Conservation (phyloP, 1,140 invertebrate genomes). For the Lordiphosa mommai region DNA sequence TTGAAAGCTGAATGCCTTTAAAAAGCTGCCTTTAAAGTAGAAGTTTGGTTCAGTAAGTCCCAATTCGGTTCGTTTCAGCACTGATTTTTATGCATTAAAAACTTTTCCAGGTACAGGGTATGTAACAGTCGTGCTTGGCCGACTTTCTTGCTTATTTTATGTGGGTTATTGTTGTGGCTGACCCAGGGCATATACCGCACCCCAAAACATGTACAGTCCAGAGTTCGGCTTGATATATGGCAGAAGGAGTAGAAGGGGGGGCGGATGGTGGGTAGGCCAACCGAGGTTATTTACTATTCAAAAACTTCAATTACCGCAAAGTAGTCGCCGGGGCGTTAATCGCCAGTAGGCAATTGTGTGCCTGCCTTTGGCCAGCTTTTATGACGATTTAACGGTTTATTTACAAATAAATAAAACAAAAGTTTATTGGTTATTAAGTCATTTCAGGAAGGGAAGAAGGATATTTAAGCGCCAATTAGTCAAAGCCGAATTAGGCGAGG, state of each 20-base stretch:
- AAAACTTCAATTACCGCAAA: conserved; percentile 72
- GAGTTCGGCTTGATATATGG: conserved; percentile 43
- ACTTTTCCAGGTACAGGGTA: no score
- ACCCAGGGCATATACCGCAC: not conserved
- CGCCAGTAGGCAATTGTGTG: conserved; percentile 4
- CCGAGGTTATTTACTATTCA: conserved; percentile 65
- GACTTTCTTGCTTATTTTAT: no score
- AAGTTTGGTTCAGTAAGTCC: no score
- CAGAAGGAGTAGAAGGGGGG: conserved; percentile 5
- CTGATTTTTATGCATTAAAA: no score
- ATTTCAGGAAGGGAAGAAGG: conserved; percentile 23
- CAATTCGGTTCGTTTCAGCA: no score
- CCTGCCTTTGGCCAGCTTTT: conserved; percentile 7
- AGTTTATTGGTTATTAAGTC: conserved; percentile 67
- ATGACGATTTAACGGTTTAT: conserved; percentile 64
- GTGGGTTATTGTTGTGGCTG: conserved; percentile 24
- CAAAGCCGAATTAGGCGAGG: no score
- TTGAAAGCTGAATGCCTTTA: no score
- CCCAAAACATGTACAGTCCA: not conserved
- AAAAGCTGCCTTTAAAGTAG: no score
- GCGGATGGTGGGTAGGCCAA: not conserved
- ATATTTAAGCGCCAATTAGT: not conserved
- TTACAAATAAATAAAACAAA: conserved; percentile 55
- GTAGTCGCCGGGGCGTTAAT: conserved; percentile 48
- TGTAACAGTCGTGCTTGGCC: not conserved